Conservation (phyloP, 2,888 invertebrate genomes). For the Ariolimax columbianus region DNA sequence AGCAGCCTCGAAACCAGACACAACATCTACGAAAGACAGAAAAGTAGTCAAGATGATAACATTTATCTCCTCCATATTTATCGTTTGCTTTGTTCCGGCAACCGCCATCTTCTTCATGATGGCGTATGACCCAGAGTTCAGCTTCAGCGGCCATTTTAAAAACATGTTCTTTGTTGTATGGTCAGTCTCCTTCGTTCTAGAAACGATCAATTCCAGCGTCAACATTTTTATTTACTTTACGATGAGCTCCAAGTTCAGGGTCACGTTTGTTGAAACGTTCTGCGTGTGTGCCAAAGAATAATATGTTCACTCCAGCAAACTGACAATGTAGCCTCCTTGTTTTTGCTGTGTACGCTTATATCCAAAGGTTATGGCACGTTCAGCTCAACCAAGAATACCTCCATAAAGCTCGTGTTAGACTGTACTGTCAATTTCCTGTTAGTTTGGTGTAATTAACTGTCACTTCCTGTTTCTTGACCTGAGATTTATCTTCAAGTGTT, state of each 20-base stretch:
- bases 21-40: not conserved
- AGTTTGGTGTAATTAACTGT: too few species aligned
- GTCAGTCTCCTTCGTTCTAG: not conserved
- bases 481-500: too few species aligned
- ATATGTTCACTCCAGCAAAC: too few species aligned
- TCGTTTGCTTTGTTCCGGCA: not conserved
- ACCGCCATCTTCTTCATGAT: not conserved
- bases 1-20: not conserved
- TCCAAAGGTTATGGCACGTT: too few species aligned
- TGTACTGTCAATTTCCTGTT: too few species aligned
- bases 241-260: not conserved
- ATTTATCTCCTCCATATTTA: not conserved
- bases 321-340: too few species aligned
- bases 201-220: not conserved
- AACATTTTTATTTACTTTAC: not conserved
- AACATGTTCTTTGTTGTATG: not conserved
- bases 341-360: too few species aligned
- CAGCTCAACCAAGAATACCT: too few species aligned
- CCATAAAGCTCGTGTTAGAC: too few species aligned
- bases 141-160: not conserved
- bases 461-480: too few species aligned
- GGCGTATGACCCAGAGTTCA: not conserved
- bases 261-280: not conserved
- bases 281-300: not conserved
- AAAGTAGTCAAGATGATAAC: constrained; percentile 6